Evolutionary conservation across 23 tunicate species (phyloP).

Genomic region (Corella eumyota): DNA sequence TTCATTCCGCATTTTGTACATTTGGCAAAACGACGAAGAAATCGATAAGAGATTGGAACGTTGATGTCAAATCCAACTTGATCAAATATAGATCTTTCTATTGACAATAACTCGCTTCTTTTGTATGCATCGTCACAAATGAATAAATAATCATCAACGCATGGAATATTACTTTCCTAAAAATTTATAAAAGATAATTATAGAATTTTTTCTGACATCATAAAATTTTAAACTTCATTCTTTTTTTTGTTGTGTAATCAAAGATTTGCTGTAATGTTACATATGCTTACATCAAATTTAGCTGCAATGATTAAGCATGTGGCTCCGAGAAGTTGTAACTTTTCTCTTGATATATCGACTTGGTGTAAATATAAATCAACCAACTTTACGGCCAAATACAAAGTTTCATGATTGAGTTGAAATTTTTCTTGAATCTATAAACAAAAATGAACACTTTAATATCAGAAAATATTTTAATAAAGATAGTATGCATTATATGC

Average conservation of each 20-base stretch:
- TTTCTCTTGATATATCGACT: slow-evolving; percentile 19
- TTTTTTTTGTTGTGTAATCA: neutral
- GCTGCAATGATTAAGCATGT: slow-evolving; percentile 76
- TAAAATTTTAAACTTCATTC: neutral
- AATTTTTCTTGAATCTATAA: slow-evolving; percentile 80
- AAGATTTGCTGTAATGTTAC: slow-evolving; percentile 2
- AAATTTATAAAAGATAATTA: neutral
- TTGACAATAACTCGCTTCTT: slow-evolving; percentile 34
- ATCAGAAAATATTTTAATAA: neutral
- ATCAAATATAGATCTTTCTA: slow-evolving; percentile 49
- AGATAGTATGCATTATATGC: neutral
- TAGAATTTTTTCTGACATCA: too few relatives aligned
- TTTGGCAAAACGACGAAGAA: slow-evolving; percentile 87
- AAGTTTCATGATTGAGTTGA: slow-evolving; percentile 85
- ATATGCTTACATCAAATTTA: slow-evolving; percentile 78
- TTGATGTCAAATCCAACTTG: slow-evolving; percentile 81
- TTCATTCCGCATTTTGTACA: slow-evolving; percentile 60
- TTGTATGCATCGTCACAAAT: slow-evolving; percentile 91
- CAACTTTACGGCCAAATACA: slow-evolving; percentile 82
- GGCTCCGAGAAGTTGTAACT: slow-evolving; percentile 83
- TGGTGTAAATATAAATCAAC: slow-evolving; percentile 73
- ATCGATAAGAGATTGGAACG: slow-evolving; percentile 83
- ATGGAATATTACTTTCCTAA: slow-evolving; percentile 78
- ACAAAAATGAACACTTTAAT: neutral
- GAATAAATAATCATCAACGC: slow-evolving; percentile 80